These are phyloP conservation scores for Chinchilla lanigera DNA, from an alignment of 2,113 vertebrate species.

Conservation along the genomic window DNA sequence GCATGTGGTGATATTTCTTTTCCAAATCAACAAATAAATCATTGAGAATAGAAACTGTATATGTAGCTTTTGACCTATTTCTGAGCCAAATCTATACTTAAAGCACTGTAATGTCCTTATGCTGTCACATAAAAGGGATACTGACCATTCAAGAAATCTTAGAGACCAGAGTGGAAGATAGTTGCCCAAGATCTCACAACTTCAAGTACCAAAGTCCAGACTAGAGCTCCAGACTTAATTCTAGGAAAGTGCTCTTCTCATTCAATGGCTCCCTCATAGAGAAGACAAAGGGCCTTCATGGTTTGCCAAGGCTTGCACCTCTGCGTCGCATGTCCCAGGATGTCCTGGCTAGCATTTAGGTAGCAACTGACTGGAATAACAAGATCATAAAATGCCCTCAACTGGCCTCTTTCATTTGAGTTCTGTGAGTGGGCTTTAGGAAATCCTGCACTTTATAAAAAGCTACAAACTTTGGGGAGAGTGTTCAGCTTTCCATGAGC, in stretches of 20 bases:
- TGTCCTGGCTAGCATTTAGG: background rate
- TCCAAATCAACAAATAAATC: slow-evolving; percentile 47
- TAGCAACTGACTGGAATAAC: background rate
- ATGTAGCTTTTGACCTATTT: background rate
- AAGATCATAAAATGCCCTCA: background rate
- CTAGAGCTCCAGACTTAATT: background rate
- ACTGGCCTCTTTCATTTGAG: background rate
- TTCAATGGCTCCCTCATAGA: background rate
- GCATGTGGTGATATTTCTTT: background rate
- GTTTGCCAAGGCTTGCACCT: background rate
- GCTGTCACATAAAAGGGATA: background rate
- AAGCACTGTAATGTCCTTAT: background rate
- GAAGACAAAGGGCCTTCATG: background rate
- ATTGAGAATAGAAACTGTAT: slow-evolving; percentile 36
- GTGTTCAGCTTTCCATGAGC: background rate
- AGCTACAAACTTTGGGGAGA: background rate
- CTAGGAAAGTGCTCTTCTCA: background rate
- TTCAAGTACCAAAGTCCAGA: background rate
- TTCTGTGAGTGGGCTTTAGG: background rate
- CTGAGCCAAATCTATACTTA: background rate
- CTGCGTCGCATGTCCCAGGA: background rate
- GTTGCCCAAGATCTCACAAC: background rate
- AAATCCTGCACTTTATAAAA: background rate
- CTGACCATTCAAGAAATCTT: background rate
- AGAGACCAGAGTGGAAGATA: background rate